Evolutionary conservation across 2,888 invertebrate species (phyloP), one percentile per base, ranked within the genome.

Genomic region (Drosophila merina): DNA sequence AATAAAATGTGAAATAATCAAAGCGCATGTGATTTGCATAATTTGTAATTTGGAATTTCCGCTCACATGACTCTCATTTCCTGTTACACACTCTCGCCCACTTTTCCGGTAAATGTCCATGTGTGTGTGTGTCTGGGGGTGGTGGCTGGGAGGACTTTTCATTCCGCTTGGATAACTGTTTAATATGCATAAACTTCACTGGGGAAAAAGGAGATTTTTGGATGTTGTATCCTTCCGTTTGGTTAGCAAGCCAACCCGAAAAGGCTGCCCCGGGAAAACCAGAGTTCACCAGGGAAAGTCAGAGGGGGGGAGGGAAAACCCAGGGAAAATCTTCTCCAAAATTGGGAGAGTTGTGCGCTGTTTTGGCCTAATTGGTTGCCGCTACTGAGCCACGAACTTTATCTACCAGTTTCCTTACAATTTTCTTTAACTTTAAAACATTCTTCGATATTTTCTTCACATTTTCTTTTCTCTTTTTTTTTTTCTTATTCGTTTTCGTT

Each of bases 31-130:
- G 86, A 88, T 88, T 86, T 89, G 86, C 86, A 86, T 88, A 88
- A 89, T 86, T 88, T 88, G 76, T 83, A 73, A 88, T 81, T 76
- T 74, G 84, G 75, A 86, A 88, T 88, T 86, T 81, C 88, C 77
- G 81, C 74, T 86, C 75, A 81, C 82, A 81, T 85, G 85, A 57
- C 71, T 79, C 75, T 82, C 75, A 83, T 77, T 88, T 85, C 74
- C 76, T 74, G 74, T 60, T 40, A 48, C 75, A 56, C 8, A 40
- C 38, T 31, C 50, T 51, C 31, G 58, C 58, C 42, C 40, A 47
- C 28, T 42, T 51, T 45, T 10, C 7, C 25, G 3, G 36, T 3
- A 47, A 38, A 64, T 31, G 55, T 55, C 10, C 66, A 44, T 72
- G 12, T n/a, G 12, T 33, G 10, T 10, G 40, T 12, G 7, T 5